These are phyloP conservation scores for Tragelaphus imberbis DNA, from an alignment of 2,113 vertebrate genomes.

Conservation along the genomic window DNA sequence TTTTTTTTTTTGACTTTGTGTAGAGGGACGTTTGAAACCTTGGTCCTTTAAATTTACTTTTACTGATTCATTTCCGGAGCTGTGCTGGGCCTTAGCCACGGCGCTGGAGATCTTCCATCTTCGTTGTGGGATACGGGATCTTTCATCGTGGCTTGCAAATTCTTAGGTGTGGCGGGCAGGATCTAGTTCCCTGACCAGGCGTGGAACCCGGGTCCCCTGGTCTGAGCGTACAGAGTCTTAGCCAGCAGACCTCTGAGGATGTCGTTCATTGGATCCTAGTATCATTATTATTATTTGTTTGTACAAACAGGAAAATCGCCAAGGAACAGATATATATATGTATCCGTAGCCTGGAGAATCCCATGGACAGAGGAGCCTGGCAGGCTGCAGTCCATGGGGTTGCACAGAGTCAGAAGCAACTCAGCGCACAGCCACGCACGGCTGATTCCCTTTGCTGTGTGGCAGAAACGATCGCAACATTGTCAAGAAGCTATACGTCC, in stretches of 20 bases:
- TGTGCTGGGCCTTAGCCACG: no score
- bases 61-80: background rate
- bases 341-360: background rate
- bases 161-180: background rate
- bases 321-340: background rate
- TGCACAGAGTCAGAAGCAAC: background rate
- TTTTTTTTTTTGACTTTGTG: no score
- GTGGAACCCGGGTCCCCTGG: background rate
- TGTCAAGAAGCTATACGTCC: background rate
- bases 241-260: no score
- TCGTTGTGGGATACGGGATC: background rate
- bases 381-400: background rate
- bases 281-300: background rate
- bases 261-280: no score
- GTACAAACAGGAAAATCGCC: background rate
- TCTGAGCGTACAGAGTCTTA: no score
- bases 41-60: background rate
- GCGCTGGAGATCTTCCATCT: background rate
- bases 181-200: background rate
- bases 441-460: background rate
- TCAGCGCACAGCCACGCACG: accelerated
- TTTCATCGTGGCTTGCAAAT: background rate
- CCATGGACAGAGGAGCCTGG: background rate
- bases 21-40: background rate
- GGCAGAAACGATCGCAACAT: accelerated